Evolutionary conservation across 2,888 invertebrate species (phyloP).

Genomic region (Caenorhabditis sp.): DNA sequence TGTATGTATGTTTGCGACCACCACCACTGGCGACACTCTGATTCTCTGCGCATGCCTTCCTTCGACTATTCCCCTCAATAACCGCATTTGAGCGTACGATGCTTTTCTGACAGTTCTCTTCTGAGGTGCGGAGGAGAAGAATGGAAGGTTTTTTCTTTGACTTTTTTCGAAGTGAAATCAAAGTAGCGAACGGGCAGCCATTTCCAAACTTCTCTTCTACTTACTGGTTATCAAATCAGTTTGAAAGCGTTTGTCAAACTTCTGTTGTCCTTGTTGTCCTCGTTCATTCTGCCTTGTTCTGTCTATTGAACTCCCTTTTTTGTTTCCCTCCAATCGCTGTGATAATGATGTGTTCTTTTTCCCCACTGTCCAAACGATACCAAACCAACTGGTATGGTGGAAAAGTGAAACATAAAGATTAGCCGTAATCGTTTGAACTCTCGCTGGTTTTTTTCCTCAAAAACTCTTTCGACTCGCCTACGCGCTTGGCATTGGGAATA

Average conservation of each 20-base stretch:
- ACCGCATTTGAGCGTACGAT: conserved; percentile 52
- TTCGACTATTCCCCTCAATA: conserved; percentile 35
- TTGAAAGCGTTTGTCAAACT: conserved; percentile 43
- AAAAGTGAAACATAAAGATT: conserved; percentile 55
- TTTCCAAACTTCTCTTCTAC: neutral
- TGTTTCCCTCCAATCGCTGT: conserved; percentile 21
- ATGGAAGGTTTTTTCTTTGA: conserved; percentile 26
- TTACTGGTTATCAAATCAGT: conserved; percentile 53
- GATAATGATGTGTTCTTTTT: conserved; percentile 41
- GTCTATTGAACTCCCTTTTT: neutral
- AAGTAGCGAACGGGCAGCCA: conserved; percentile 17
- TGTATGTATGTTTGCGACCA: conserved; percentile 55
- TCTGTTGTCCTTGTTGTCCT: conserved; percentile 35
- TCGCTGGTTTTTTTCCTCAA: conserved; percentile 28
- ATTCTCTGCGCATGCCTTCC: conserved; percentile 58
- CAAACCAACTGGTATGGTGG: conserved; percentile 33
- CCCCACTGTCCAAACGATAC: neutral
- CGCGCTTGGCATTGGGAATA: neutral
- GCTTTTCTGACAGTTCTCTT: conserved; percentile 60
- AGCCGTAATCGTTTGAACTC: conserved; percentile 52
- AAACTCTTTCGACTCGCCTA: neutral
- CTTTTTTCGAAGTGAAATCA: conserved; percentile 9
- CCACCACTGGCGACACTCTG: conserved; percentile 55
- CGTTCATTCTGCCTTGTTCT: conserved; percentile 45
- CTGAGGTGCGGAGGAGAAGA: conserved; percentile 40